Conservation (phyloP, 2,113 vertebrate genomes). For the Pogona vitticeps region DNA sequence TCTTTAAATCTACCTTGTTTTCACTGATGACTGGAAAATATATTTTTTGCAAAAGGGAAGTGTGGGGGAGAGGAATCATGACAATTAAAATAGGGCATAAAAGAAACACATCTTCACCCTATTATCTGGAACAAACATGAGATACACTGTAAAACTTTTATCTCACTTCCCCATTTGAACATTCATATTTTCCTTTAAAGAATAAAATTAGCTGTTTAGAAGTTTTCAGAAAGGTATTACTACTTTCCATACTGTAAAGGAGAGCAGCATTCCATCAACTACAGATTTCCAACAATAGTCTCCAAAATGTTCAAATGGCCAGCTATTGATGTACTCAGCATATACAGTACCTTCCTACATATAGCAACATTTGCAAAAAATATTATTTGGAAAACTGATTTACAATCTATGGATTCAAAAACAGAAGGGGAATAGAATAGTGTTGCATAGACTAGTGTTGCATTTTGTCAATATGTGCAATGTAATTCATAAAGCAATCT, state of each 20-base stretch:
- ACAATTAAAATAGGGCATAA: background rate
- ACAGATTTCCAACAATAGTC: background rate
- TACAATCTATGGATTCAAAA: conserved; percentile 45
- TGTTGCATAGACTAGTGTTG: conserved; percentile 31
- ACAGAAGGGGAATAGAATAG: conserved; percentile 36
- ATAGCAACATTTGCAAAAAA: conserved; percentile 42
- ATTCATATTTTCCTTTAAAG: background rate
- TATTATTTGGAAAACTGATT: conserved; percentile 44
- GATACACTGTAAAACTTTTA: background rate
- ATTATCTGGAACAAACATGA: background rate
- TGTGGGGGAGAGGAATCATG: background rate
- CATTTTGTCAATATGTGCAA: conserved; percentile 51
- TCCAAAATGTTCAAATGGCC: background rate
- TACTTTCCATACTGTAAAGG: no score
- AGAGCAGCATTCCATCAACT: background rate
- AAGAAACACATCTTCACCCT: background rate
- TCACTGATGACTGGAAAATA: background rate
- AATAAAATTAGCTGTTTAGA: background rate
- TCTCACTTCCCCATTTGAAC: background rate
- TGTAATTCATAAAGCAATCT: conserved; percentile 32
- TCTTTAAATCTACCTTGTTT: background rate
- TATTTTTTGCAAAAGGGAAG: background rate
- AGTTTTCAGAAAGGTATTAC: background rate
- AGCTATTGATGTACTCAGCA: background rate
- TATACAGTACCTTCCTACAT: background rate